These are phyloP conservation scores for Hyles vespertilio DNA, from an alignment of 1,140 invertebrate genomes.

Conservation along the genomic window DNA sequence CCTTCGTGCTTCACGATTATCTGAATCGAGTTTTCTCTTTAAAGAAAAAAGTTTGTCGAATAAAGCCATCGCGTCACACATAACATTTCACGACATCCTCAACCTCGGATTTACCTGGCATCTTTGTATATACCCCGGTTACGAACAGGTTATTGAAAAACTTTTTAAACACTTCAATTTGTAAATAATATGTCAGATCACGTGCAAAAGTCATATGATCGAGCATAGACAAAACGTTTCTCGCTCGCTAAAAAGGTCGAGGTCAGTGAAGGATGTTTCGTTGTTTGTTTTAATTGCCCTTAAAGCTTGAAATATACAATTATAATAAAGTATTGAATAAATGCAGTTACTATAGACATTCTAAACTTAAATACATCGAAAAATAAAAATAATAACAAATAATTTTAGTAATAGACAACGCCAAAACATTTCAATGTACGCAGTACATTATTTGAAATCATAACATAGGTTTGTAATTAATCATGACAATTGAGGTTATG, in stretches of 20 bases:
- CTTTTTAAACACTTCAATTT: constrained; percentile 37
- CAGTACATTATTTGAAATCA: no score
- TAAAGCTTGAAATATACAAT: no score
- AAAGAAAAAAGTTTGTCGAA: constrained; percentile 64
- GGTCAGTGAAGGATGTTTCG: constrained; percentile 22
- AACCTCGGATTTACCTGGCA: constrained; percentile 29
- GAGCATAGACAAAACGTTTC: constrained; percentile 47
- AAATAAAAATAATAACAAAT: no score
- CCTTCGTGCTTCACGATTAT: constrained; percentile 60
- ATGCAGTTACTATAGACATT: no score
- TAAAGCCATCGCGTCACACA: constrained; percentile 63
- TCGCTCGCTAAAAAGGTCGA: constrained; percentile 43
- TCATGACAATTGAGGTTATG: no score
- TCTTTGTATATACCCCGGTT: constrained; percentile 27
- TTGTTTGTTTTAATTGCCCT: constrained; percentile 1
- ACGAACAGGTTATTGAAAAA: constrained; percentile 21
- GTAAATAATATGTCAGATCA: constrained; percentile 60
- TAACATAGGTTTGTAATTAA: no score
- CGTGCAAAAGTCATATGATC: constrained; percentile 69
- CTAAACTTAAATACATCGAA: no score
- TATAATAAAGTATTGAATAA: no score
- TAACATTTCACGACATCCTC: constrained; percentile 45
- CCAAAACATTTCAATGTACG: no score
- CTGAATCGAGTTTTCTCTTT: constrained; percentile 66
- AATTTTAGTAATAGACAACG: no score